Conservation (phyloP, 2,888 invertebrate species). For the Rambutsinella grinnellia region DNA sequence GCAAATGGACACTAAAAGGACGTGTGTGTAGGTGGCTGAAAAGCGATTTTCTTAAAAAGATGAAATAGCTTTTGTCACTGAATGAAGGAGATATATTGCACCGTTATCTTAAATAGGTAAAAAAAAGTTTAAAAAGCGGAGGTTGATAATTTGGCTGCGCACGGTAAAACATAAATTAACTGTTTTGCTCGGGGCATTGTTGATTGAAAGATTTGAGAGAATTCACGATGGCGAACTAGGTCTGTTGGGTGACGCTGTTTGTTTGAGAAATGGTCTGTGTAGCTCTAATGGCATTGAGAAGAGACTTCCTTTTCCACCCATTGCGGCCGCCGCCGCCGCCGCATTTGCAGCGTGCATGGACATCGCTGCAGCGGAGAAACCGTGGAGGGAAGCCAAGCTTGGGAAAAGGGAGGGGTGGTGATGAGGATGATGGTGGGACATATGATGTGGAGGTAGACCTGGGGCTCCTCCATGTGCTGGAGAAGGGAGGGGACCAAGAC, state of each 20-base stretch:
- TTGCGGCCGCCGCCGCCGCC: conserved; percentile 42
- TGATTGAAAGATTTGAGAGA: not conserved
- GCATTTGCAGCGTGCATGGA: conserved; percentile 58
- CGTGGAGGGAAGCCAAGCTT: conserved; percentile 63
- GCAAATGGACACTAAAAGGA: not conserved
- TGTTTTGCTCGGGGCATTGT: conserved; percentile 8
- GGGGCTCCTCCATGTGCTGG: conserved; percentile 56
- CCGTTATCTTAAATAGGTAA: conserved; percentile 36
- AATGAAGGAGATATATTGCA: conserved; percentile 26
- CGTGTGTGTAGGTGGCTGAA: not conserved
- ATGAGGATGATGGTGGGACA: conserved; percentile 60
- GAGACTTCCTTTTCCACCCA: conserved; percentile 16
- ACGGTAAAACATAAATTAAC: not conserved
- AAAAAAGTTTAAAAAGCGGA: not conserved
- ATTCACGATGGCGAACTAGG: conserved; percentile 45
- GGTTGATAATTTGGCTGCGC: not conserved
- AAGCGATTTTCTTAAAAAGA: not conserved
- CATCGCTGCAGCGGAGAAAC: conserved; percentile 63
- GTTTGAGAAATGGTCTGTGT: conserved; percentile 64
- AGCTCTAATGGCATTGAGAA: conserved; percentile 53
- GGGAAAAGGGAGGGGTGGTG: conserved; percentile 63
- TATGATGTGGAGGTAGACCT: conserved; percentile 18
- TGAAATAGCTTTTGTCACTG: not conserved
- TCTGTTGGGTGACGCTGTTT: conserved; percentile 44
- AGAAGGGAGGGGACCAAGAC: conserved; percentile 57